Base-by-base conservation (phyloP, 2,888 invertebrate genomes). In the Ormyrus rosae region DNA sequence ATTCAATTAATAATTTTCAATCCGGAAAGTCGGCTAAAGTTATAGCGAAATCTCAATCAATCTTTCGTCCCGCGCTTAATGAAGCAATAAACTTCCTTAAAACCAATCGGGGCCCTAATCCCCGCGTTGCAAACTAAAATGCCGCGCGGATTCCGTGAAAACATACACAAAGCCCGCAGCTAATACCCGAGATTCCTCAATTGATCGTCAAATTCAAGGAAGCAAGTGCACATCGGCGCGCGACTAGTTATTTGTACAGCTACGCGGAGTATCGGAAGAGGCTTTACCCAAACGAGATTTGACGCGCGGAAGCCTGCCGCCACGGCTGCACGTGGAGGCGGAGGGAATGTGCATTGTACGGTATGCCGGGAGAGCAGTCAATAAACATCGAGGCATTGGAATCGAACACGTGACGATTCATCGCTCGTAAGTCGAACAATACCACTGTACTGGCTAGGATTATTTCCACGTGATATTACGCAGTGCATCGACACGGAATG, bases 241-340 rank as follows among this genome's bases (percentile, higher is more conserved):
- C 34, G 34, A 34, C 34, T 34, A 63, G 10, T 51, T 56, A 56
- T 70, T 58, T 70, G 56, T 58, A 48, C 48, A 70, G 6, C 13
- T 5, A 9, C 10, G 53, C 10, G 34, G 8, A 9, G 11, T 4
- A 34, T 34, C 58, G 68, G 55, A 83, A 83, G 82, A 65, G 83
- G 86, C 86, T 88, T 88, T 85, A 78, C 83, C 34, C 86, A 88
- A 88, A 88, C 84, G 84, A 83, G 87, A 87, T 88, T 85, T 83
- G 75, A 65, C 81, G 85, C n/a, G 70, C 67, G 67, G 64, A 78
- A 78, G 61, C 69, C 55, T 34, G 46, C 51, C 50, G 11, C 51
- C 6, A 19, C 50, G 8, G 8, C 45, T 46, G 63, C 71, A 61
- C 71, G 71, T 72, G 63, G 61, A 58, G 48, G 55, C 11, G 6